Conservation (phyloP, 1,140 invertebrate genomes). For the Listronotus bonariensis region DNA sequence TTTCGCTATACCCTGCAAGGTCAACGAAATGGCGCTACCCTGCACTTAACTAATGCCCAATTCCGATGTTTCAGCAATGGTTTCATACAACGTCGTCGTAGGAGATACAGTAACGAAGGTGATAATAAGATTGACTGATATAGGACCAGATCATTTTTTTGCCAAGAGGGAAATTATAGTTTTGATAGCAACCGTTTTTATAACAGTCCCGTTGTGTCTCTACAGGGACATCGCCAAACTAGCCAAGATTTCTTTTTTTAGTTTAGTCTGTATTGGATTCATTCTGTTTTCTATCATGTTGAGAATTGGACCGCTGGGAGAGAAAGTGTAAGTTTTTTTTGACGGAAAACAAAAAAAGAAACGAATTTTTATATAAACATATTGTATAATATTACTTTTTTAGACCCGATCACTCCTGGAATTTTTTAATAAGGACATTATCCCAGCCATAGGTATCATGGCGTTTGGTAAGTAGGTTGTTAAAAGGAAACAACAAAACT, state of each 20-base stretch:
- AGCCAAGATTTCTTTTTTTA: slow-evolving; percentile 80
- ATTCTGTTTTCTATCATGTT: slow-evolving; percentile 75
- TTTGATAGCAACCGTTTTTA: slow-evolving; percentile 72
- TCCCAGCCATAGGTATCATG: slow-evolving; percentile 85
- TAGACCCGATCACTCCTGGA: slow-evolving; percentile 75
- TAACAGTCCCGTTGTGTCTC: slow-evolving; percentile 82
- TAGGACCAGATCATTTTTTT: slow-evolving; percentile 63
- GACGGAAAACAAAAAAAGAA: no score
- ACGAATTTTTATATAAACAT: not conserved
- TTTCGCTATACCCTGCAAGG: no score
- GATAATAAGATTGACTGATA: slow-evolving; percentile 67
- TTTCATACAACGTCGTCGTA: slow-evolving; percentile 89
- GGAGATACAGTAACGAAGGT: slow-evolving; percentile 89
- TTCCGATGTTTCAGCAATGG: slow-evolving; percentile 72
- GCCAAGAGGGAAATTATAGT: slow-evolving; percentile 78
- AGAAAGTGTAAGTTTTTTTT: slow-evolving; percentile 63
- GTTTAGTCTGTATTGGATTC: slow-evolving; percentile 74
- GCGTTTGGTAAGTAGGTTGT: slow-evolving; percentile 68
- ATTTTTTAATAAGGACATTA: slow-evolving; percentile 75
- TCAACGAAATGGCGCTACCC: no score
- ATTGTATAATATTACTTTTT: slow-evolving; percentile 35
- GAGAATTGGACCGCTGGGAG: slow-evolving; percentile 63
- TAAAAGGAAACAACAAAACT: not conserved
- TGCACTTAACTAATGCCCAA: not conserved
- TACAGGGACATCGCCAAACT: slow-evolving; percentile 80